A percentile compares a stretch with the other conserved stretches of the same genome.
These are phyloP conservation scores for Hydra vulgaris DNA, from an alignment of 30 jellyfish, hydroid and myxozoan species.

Conservation along the genomic window DNA sequence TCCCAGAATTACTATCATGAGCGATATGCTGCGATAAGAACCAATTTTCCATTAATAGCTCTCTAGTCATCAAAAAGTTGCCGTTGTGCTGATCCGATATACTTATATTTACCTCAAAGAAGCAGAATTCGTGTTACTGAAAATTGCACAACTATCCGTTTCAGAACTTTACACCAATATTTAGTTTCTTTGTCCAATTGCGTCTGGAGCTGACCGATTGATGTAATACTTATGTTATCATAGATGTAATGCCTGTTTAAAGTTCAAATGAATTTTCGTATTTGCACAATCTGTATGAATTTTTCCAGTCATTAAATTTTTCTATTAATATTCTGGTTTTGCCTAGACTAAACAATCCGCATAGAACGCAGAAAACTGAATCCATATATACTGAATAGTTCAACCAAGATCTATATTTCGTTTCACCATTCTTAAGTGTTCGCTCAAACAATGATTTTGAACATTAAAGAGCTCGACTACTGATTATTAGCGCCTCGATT, in stretches of 20 bases:
- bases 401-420: not conserved
- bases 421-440: not conserved
- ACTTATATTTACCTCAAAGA: not conserved
- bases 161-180: not conserved
- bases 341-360: not conserved
- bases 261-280: not conserved
- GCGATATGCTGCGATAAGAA: not conserved
- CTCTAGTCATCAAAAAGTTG: not conserved
- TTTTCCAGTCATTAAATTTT: not conserved
- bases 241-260: not conserved
- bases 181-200: not conserved
- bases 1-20: not conserved
- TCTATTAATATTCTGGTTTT: not conserved
- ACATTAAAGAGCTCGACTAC: not conserved
- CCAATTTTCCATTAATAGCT: not conserved
- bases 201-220: not conserved
- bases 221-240: not conserved
- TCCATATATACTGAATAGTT: not conserved
- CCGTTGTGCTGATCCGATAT: not conserved
- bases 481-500: not conserved
- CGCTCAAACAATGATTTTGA: not conserved
- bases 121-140: not conserved
- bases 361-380: not conserved
- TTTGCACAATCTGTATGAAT: not conserved
- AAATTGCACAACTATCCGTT: not conserved